phyloP scores from a whole-genome alignment of 2,888 invertebrate genomes.

The Heliconius charithonia region DNA sequence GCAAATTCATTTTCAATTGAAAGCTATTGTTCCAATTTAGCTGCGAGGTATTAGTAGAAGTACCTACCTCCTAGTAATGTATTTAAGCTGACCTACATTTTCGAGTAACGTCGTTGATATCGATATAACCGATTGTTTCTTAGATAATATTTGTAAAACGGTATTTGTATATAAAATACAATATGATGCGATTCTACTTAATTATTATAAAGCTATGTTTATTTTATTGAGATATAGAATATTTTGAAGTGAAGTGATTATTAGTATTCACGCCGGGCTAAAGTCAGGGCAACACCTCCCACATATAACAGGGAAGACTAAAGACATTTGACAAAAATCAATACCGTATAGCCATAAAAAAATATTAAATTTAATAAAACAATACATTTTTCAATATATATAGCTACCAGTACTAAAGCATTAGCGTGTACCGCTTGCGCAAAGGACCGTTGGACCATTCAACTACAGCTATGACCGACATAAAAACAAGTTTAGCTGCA shows the following conservation, averaged over 20 bases:
- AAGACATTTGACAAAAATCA: background rate
- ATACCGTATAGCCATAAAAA: background rate
- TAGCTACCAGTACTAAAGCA: background rate
- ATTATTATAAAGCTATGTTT: background rate
- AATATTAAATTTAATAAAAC: background rate
- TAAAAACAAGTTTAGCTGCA: slow-evolving; percentile 64
- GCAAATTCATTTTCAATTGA: slow-evolving; percentile 4
- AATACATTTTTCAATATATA: background rate
- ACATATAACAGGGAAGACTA: background rate
- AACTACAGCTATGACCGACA: slow-evolving; percentile 58
- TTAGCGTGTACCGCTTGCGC: slow-evolving; percentile 39
- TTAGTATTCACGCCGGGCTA: background rate
- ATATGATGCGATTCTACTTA: background rate
- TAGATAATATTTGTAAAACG: background rate
- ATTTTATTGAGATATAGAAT: background rate
- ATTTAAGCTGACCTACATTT: slow-evolving; percentile 28
- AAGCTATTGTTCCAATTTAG: slow-evolving; percentile 18
- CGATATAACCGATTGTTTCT: slow-evolving; percentile 6
- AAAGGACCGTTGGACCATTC: slow-evolving; percentile 47
- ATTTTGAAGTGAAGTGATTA: too few species aligned
- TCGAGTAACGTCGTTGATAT: slow-evolving; percentile 16
- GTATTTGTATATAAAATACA: background rate
- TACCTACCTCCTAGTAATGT: slow-evolving; percentile 1
- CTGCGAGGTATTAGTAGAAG: slow-evolving; percentile 2
- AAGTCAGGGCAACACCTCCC: background rate